Conservation (phyloP, 2,888 invertebrate species). For the Nineta flava region DNA sequence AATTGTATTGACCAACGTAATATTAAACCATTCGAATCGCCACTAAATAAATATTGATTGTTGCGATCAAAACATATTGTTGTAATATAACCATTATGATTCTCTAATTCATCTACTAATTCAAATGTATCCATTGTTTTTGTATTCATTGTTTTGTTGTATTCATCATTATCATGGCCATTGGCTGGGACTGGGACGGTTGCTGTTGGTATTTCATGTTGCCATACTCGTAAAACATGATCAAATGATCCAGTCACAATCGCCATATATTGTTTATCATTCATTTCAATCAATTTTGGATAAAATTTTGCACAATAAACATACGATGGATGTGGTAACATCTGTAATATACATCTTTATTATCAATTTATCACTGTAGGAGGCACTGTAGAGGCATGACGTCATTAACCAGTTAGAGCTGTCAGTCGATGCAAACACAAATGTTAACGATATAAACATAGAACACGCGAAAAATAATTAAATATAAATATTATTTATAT, state of each 20-base stretch:
- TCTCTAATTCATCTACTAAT: background rate
- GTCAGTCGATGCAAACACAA: too few species aligned
- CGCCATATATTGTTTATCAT: background rate
- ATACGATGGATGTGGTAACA: background rate
- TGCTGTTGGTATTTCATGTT: background rate
- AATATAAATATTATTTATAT: too few species aligned
- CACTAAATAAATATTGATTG: background rate
- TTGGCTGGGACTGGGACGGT: too few species aligned
- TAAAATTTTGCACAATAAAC: conserved; percentile 1
- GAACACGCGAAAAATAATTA: too few species aligned
- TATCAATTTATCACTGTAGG: too few species aligned
- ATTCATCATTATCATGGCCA: too few species aligned
- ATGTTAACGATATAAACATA: too few species aligned
- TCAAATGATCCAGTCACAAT: background rate
- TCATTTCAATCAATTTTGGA: background rate
- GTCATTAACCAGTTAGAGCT: too few species aligned
- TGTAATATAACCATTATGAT: conserved; percentile 1
- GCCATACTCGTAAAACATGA: background rate
- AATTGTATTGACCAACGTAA: background rate
- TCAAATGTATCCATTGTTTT: background rate
- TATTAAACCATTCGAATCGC: background rate
- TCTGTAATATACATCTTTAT: too few species aligned
- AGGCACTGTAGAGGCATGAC: too few species aligned
- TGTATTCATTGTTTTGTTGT: background rate
- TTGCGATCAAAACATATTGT: background rate